phyloP scores from a whole-genome alignment of 2,888 invertebrate genomes.

The Sinohyriopsis cumingii region DNA sequence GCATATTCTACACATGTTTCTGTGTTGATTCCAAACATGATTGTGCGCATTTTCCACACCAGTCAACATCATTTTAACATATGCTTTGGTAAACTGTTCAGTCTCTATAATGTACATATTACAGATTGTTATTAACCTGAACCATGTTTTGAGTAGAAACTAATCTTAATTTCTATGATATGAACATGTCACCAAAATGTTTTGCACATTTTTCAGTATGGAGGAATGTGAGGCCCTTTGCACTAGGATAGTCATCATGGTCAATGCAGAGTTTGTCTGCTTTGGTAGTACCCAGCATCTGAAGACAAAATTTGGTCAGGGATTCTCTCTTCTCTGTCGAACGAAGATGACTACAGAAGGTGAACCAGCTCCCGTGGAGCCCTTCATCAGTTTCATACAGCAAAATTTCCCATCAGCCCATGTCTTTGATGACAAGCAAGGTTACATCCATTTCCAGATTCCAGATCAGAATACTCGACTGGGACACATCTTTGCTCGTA shows the following conservation, averaged over 20 bases:
- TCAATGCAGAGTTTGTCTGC: conserved; percentile 81
- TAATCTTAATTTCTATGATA: no score
- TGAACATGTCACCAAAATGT: neutral
- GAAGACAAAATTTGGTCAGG: conserved; percentile 81
- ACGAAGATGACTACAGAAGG: conserved; percentile 21
- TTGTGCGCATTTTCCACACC: no score
- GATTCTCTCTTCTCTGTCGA: conserved; percentile 78
- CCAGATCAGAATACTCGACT: conserved; percentile 50
- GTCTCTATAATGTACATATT: no score
- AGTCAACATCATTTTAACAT: no score
- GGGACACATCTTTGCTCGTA: conserved; percentile 63
- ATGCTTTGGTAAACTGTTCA: no score
- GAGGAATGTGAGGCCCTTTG: conserved; percentile 90
- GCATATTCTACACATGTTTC: no score
- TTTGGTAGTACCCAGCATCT: conserved; percentile 82
- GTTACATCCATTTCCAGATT: conserved; percentile 62
- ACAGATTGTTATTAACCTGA: no score
- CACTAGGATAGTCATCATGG: conserved; percentile 84
- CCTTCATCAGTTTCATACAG: conserved; percentile 70
- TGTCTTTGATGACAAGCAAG: conserved; percentile 81
- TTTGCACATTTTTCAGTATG: conserved; percentile 77
- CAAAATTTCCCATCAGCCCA: conserved; percentile 74
- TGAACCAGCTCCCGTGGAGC: conserved; percentile 38
- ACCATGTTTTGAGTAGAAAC: no score
- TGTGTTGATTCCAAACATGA: no score